These are phyloP conservation scores for Chymomyza amoena DNA, from an alignment of 2,888 invertebrate genomes.

Conservation along the genomic window DNA sequence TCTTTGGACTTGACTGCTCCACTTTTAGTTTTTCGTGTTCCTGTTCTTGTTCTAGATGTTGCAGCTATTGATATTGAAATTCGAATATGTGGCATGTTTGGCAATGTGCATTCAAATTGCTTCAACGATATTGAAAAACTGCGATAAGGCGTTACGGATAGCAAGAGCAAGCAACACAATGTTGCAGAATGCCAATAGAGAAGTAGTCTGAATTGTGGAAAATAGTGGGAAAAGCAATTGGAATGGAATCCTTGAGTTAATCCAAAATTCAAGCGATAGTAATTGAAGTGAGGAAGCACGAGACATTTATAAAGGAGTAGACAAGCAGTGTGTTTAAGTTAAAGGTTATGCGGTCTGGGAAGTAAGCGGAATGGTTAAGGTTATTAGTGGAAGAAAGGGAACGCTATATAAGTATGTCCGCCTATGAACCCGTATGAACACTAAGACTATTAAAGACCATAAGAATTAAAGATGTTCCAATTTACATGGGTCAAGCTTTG, in stretches of 20 bases:
- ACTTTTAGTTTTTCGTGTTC: constrained; percentile 24
- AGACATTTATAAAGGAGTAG: neutral
- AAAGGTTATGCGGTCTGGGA: too few species aligned
- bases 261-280: too few species aligned
- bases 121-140: neutral
- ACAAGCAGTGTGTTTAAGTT: too few species aligned
- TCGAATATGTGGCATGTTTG: constrained; percentile 22
- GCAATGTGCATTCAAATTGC: neutral
- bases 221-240: neutral
- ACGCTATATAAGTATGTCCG: too few species aligned
- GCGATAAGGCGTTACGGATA: neutral
- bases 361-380: too few species aligned
- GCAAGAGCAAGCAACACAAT: too few species aligned
- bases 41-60: constrained; percentile 36
- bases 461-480: too few species aligned
- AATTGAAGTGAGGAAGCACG: too few species aligned
- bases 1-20: constrained; percentile 3
- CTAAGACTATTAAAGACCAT: too few species aligned
- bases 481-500: too few species aligned
- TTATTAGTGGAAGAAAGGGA: too few species aligned
- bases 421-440: too few species aligned
- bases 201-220: neutral
- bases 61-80: constrained; percentile 53
- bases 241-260: neutral
- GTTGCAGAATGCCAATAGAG: neutral